A percentile compares a stretch with the other conserved stretches of the same genome.
These are phyloP conservation scores for Crocidura indochinensis DNA, from an alignment of 2,797 vertebrate genomes.

Conservation along the genomic window DNA sequence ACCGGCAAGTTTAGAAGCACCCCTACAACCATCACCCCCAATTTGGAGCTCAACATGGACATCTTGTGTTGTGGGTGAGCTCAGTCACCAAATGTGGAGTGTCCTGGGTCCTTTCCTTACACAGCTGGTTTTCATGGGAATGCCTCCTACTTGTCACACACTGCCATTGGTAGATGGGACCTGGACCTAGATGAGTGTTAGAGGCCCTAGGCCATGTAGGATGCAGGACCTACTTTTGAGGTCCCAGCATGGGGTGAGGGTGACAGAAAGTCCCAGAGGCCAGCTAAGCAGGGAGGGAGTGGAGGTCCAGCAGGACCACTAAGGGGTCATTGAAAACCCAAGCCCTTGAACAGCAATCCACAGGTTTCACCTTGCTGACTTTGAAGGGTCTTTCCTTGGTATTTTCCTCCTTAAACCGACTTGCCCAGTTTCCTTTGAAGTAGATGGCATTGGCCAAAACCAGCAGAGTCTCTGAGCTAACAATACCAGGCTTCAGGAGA, in stretches of 20 bases:
- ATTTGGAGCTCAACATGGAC: too few relatives aligned
- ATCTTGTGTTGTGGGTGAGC: not conserved
- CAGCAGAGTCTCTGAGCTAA: not conserved
- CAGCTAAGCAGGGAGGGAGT: rapidly evolving
- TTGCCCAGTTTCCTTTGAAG: constrained; percentile 81
- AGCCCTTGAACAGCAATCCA: too few relatives aligned
- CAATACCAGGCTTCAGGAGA: constrained; percentile 16
- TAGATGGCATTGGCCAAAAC: constrained; percentile 80
- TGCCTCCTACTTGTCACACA: too few relatives aligned
- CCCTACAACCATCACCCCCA: rapidly evolving
- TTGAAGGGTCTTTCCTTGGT: constrained; percentile 56
- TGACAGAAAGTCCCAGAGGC: too few relatives aligned
- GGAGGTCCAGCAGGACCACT: rapidly evolving
- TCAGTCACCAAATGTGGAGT: too few relatives aligned
- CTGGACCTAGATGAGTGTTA: not conserved
- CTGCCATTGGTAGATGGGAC: too few relatives aligned
- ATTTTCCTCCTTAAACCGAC: not conserved
- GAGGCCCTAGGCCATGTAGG: too few relatives aligned
- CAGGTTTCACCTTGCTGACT: constrained; percentile 71
- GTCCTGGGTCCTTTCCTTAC: too few relatives aligned
- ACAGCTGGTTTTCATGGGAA: too few relatives aligned
- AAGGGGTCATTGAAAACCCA: not conserved
- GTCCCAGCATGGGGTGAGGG: not conserved
- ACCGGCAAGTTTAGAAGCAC: not conserved
- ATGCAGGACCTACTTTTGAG: too few relatives aligned